Conservation (phyloP, 2,113 vertebrate genomes). For the Channa maculata region DNA sequence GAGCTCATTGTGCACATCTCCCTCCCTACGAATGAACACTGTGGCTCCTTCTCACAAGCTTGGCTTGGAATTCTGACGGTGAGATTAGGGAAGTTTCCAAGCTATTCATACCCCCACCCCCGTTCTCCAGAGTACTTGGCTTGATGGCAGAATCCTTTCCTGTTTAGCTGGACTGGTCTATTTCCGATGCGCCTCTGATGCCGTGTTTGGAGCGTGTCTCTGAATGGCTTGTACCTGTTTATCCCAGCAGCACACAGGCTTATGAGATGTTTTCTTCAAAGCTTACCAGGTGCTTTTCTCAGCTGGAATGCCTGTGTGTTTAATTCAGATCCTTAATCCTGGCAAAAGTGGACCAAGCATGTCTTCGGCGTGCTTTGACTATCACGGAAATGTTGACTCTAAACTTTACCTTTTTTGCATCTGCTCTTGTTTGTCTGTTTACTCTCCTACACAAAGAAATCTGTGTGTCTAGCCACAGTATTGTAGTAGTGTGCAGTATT, state of each 20-base stretch:
- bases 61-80: slow-evolving; percentile 67
- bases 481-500: not conserved
- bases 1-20: slow-evolving; percentile 47
- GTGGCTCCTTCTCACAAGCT: slow-evolving; percentile 57
- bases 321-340: slow-evolving; percentile 79
- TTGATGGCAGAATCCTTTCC: slow-evolving; percentile 68
- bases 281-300: slow-evolving; percentile 80
- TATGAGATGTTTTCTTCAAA: slow-evolving; percentile 81
- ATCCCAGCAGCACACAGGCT: slow-evolving; percentile 79
- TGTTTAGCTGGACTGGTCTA: slow-evolving; percentile 74
- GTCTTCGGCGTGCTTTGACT: slow-evolving; percentile 52
- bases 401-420: slow-evolving; percentile 33
- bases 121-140: slow-evolving; percentile 70
- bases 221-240: slow-evolving; percentile 84
- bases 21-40: slow-evolving; percentile 67
- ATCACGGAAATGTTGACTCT: slow-evolving; percentile 25
- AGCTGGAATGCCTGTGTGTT: slow-evolving; percentile 75
- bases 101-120: slow-evolving; percentile 69
- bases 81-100: slow-evolving; percentile 84
- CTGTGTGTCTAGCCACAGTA: not conserved
- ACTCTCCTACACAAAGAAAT: slow-evolving; percentile 4
- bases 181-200: slow-evolving; percentile 76
- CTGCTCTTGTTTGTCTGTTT: slow-evolving; percentile 16
- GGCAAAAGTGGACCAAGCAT: slow-evolving; percentile 75
- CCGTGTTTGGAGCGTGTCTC: slow-evolving; percentile 76